Percentiles rank a stretch among this genome's conserved stretches.
These are phyloP conservation scores for Tipula confusa DNA, from an alignment of 2,888 invertebrate species.

Conservation along the genomic window DNA sequence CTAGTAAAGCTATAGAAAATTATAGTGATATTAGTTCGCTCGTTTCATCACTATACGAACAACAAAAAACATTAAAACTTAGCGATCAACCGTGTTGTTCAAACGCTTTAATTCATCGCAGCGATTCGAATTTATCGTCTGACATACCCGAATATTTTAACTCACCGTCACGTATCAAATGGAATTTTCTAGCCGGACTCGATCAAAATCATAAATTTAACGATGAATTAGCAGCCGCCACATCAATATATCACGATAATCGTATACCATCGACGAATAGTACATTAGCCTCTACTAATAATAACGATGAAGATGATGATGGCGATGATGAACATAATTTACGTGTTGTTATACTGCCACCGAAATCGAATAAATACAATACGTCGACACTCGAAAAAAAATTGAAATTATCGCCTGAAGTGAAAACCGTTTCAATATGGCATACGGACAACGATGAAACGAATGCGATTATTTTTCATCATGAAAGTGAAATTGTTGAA, in stretches of 20 bases:
- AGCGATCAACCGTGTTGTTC: slow-evolving; percentile 36
- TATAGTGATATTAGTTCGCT: slow-evolving; percentile 29
- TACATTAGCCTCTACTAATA: too few relatives aligned
- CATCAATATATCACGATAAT: neutral
- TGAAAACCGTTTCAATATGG: slow-evolving; percentile 42
- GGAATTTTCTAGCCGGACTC: slow-evolving; percentile 47
- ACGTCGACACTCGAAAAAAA: neutral
- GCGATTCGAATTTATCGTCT: slow-evolving; percentile 40
- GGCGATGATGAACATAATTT: slow-evolving; percentile 32
- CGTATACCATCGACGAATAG: neutral
- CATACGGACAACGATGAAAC: slow-evolving; percentile 42
- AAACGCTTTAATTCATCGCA: slow-evolving; percentile 45
- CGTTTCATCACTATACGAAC: slow-evolving; percentile 15
- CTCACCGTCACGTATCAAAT: slow-evolving; percentile 49
- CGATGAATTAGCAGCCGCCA: neutral
- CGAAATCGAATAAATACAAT: neutral
- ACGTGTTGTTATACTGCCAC: neutral
- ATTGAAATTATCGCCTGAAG: slow-evolving; percentile 20
- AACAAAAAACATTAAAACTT: neutral
- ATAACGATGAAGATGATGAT: too few relatives aligned
- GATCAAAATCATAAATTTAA: slow-evolving; percentile 7
- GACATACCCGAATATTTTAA: slow-evolving; percentile 49
- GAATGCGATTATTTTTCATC: slow-evolving; percentile 49
- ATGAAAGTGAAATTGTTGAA: slow-evolving; percentile 49
- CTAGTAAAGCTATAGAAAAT: neutral